Evolutionary conservation across 64 coral and sea anemone genomes (phyloP).

Genomic region (Hydrozoanthus tunicans): DNA sequence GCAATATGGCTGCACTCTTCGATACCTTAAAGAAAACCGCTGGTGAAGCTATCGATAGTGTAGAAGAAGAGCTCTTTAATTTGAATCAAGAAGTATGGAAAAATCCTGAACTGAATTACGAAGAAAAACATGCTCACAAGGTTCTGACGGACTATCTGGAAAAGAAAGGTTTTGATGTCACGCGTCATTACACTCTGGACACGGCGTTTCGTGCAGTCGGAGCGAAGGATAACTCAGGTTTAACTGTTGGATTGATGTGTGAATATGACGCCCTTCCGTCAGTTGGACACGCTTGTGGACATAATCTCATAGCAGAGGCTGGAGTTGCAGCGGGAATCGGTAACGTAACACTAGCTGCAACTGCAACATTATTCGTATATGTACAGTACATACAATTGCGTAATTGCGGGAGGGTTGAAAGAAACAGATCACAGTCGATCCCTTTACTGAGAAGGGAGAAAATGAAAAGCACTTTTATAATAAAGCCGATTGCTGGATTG

Average conservation of each 20-base stretch:
- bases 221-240: not conserved
- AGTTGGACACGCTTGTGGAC: slow-evolving; percentile 12
- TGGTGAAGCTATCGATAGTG: slow-evolving; percentile 23
- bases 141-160: slow-evolving; percentile 46
- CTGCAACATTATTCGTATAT: no score
- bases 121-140: slow-evolving; percentile 32
- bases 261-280: slow-evolving; percentile 19
- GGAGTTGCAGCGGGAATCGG: slow-evolving; percentile 19
- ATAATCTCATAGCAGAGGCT: slow-evolving; percentile 19
- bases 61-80: slow-evolving; percentile 15
- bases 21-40: slow-evolving; percentile 12
- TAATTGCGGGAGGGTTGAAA: no score
- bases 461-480: no score
- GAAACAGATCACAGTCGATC: no score
- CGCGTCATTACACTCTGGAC: slow-evolving; percentile 1
- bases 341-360: not conserved
- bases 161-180: slow-evolving; percentile 33
- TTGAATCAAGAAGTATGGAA: slow-evolving; percentile 58
- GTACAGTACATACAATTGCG: no score
- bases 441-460: no score
- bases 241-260: slow-evolving; percentile 17
- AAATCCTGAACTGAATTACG: slow-evolving; percentile 36
- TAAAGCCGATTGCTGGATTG: no score
- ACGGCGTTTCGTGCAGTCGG: slow-evolving; percentile 40
- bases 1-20: not conserved